Conservation (phyloP, 2,797 vertebrate species). For the Macropus fuliginosus region DNA sequence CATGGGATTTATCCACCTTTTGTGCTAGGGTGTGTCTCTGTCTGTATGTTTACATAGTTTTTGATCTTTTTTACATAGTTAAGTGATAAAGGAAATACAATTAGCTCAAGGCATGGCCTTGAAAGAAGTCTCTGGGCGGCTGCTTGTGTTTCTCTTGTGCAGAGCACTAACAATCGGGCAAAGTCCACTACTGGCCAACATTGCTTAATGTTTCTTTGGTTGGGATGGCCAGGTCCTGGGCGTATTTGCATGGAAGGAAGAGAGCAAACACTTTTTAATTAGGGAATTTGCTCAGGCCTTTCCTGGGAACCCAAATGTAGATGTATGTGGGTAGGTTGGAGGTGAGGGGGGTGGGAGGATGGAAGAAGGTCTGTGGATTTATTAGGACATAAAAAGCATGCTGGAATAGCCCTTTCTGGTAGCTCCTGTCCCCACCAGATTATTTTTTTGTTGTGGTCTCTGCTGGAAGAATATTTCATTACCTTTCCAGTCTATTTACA, state of each 20-base stretch:
- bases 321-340: not conserved
- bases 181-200: not conserved
- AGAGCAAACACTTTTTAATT: not conserved
- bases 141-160: not conserved
- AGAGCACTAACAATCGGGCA: not conserved
- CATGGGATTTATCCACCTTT: not conserved
- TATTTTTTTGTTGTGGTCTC: not conserved
- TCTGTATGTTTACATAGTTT: not conserved
- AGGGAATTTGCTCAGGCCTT: not conserved
- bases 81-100: not conserved
- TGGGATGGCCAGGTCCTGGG: not conserved
- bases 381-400: not conserved
- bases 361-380: not conserved
- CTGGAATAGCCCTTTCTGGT: not conserved
- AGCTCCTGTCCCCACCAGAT: not conserved
- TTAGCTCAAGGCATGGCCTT: not conserved
- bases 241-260: not conserved
- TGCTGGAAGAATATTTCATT: not conserved
- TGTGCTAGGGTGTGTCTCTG: not conserved
- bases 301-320: not conserved
- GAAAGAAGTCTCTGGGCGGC: not conserved
- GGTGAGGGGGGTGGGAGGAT: not conserved
- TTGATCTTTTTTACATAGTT: not conserved
- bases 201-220: not conserved
- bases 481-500: not conserved